phyloP scores from a whole-genome alignment of 2,797 vertebrate species.

The Lerista edwardsae region DNA sequence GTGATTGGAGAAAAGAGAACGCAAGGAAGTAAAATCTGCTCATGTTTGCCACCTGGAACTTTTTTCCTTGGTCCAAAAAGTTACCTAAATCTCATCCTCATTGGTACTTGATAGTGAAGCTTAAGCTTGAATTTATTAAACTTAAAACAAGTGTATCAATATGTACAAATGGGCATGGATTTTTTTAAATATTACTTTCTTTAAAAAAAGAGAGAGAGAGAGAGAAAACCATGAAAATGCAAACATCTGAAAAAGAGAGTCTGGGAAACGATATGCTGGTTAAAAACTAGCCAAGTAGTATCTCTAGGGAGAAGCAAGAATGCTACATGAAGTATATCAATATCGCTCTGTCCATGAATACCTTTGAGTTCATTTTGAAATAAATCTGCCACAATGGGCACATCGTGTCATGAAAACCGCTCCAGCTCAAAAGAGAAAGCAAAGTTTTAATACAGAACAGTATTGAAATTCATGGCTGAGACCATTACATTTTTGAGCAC shows the following conservation, averaged over 20 bases:
- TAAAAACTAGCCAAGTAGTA: not conserved
- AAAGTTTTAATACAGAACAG: not conserved
- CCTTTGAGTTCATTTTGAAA: not conserved
- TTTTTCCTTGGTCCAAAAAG: not conserved
- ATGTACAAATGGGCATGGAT: not conserved
- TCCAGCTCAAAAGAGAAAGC: slow-evolving; percentile 9
- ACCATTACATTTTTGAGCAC: not conserved
- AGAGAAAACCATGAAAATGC: not conserved
- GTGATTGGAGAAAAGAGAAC: accelerated
- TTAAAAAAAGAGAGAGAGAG: not conserved
- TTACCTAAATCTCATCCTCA: not conserved
- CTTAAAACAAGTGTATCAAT: not conserved
- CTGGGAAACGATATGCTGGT: not conserved
- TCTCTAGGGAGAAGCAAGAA: not conserved
- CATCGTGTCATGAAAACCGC: not conserved
- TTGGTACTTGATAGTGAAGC: not conserved
- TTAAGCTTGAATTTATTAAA: not conserved
- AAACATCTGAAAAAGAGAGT: not conserved
- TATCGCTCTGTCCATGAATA: not conserved
- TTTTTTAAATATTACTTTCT: not conserved
- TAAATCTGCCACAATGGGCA: not conserved
- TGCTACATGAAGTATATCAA: not conserved
- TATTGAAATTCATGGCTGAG: not conserved
- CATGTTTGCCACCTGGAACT: not conserved
- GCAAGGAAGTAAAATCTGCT: not conserved